These are phyloP conservation scores for Otolemur crassicaudatus DNA, from an alignment of 2,797 vertebrate species.

Conservation along the genomic window DNA sequence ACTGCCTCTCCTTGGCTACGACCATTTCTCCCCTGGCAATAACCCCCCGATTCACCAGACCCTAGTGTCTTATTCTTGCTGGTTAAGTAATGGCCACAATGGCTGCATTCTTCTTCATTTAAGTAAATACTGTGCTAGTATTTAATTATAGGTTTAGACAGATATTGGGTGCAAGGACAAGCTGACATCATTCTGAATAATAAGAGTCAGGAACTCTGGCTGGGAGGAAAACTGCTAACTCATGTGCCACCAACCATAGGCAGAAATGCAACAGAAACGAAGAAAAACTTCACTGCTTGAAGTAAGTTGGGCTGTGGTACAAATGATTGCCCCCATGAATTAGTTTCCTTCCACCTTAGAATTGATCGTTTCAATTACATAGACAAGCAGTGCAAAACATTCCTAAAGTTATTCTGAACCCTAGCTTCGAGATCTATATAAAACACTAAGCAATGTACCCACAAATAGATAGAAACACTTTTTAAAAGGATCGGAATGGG, in stretches of 20 bases:
- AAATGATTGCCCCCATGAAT: constrained; percentile 21
- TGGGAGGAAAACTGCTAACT: constrained; percentile 59
- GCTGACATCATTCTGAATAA: constrained; percentile 6
- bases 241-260: background rate
- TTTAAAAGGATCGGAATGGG: constrained; percentile 31
- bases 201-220: background rate
- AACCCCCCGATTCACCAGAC: background rate
- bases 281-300: constrained; percentile 50
- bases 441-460: constrained; percentile 61
- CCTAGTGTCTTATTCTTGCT: background rate
- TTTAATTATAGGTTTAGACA: constrained; percentile 38
- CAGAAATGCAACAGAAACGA: constrained; percentile 56
- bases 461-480: constrained; percentile 39
- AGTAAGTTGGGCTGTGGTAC: constrained; percentile 20
- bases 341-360: constrained; percentile 31
- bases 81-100: constrained; percentile 4
- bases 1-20: background rate
- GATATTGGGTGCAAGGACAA: background rate
- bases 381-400: constrained; percentile 17
- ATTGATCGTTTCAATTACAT: constrained; percentile 31
- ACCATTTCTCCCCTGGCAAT: background rate
- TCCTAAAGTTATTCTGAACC: constrained; percentile 64
- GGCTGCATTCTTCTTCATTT: background rate
- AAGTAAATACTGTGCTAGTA: background rate
- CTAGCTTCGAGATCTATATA: background rate